These are phyloP conservation scores for Peribatodes rhomboidaria DNA, from an alignment of 2,888 invertebrate species.

Conservation along the genomic window DNA sequence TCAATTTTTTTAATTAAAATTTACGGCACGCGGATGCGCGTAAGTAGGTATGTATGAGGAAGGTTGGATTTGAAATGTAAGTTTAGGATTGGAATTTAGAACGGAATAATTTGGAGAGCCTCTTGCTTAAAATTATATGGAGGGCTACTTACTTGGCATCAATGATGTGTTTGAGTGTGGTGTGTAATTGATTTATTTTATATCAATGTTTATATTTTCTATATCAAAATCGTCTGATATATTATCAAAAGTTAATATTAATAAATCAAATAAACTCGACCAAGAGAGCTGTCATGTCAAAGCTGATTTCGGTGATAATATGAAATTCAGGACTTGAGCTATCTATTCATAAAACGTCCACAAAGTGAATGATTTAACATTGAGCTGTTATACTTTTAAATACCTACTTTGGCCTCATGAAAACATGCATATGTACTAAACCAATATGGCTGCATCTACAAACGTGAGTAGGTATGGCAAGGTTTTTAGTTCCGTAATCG, in stretches of 20 bases:
- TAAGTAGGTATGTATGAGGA: neutral
- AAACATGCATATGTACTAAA: neutral
- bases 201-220: too few relatives aligned
- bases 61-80: neutral
- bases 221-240: neutral
- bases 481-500: slow-evolving; percentile 30
- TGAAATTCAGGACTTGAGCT: neutral
- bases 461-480: neutral
- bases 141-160: too few relatives aligned
- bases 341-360: neutral
- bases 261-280: neutral
- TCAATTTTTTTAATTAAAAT: neutral
- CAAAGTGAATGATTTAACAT: slow-evolving; percentile 18
- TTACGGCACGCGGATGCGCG: neutral
- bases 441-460: neutral
- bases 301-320: neutral
- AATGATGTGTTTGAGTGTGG: too few relatives aligned
- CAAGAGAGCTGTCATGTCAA: neutral
- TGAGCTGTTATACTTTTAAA: neutral
- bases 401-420: neutral
- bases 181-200: too few relatives aligned
- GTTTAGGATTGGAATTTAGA: neutral
- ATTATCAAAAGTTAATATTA: neutral
- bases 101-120: neutral
- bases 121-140: neutral